Conservation (phyloP, 2,113 vertebrate genomes). For the Athene noctua region DNA sequence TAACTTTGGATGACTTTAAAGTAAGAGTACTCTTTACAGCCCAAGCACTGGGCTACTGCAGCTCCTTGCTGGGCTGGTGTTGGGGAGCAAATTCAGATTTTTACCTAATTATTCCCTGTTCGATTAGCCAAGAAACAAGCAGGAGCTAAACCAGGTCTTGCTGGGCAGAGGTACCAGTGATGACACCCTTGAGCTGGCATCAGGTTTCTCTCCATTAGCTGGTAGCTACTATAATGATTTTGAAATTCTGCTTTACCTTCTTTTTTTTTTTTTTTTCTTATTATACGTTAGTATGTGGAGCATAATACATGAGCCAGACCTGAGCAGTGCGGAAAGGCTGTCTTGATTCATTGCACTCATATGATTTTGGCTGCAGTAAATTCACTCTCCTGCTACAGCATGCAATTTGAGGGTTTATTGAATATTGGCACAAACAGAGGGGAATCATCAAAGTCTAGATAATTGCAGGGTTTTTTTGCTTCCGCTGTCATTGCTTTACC, state of each 20-base stretch:
- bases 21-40: neutral
- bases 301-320: neutral
- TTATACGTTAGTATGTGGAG: neutral
- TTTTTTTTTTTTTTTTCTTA: neutral
- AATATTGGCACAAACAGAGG: slow-evolving; percentile 28
- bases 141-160: neutral
- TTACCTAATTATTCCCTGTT: neutral
- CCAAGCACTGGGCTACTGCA: neutral
- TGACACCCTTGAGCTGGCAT: neutral
- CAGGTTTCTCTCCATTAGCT: neutral
- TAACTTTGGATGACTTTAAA: neutral
- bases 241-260: neutral
- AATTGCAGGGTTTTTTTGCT: slow-evolving; percentile 43
- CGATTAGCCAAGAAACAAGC: neutral
- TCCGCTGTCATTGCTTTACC: slow-evolving; percentile 33
- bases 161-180: neutral
- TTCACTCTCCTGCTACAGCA: slow-evolving; percentile 39
- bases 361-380: slow-evolving; percentile 64
- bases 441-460: slow-evolving; percentile 48
- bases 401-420: slow-evolving; percentile 59
- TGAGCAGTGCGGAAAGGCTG: neutral
- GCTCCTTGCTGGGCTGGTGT: neutral
- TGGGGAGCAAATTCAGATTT: neutral
- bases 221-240: neutral
- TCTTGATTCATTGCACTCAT: slow-evolving; percentile 51